A percentile compares a stretch with the other conserved stretches of the same genome.
phyloP scores from a whole-genome alignment of 1,140 invertebrate species.

The Saccostrea glomerata region DNA sequence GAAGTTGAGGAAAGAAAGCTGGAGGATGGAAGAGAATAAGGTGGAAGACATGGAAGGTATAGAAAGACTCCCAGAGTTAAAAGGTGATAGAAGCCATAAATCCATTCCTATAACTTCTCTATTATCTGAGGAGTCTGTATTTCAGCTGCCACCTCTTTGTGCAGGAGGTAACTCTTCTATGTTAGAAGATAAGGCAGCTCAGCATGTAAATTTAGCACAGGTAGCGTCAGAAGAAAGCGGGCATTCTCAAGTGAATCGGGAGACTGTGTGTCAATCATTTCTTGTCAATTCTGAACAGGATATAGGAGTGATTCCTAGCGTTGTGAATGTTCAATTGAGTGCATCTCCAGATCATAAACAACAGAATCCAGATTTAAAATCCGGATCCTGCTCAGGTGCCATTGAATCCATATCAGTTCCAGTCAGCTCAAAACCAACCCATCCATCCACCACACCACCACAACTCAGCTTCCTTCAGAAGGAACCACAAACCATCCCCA shows the following conservation, averaged over 20 bases:
- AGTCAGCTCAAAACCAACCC: not conserved
- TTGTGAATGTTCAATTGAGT: not conserved
- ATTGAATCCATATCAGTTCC: not conserved
- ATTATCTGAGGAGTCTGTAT: not conserved
- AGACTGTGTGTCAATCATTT: not conserved
- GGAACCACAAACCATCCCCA: slow-evolving; percentile 8
- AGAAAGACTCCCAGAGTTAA: not conserved
- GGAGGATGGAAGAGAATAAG: not conserved
- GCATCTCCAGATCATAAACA: not conserved
- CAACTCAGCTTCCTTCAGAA: not conserved
- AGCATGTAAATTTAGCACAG: not conserved
- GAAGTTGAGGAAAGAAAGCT: not conserved
- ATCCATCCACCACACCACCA: slow-evolving; percentile 44
- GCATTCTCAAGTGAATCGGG: not conserved
- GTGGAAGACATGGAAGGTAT: not conserved
- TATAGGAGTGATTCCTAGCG: not conserved
- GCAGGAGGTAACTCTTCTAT: not conserved
- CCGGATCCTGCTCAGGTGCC: not conserved
- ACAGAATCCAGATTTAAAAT: not conserved
- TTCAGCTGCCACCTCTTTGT: not conserved
- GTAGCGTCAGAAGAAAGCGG: not conserved
- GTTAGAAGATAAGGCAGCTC: not conserved
- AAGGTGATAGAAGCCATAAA: not conserved
- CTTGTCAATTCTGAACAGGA: slow-evolving; percentile 1
- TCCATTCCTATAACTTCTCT: not conserved